Evolutionary conservation across 2,113 vertebrate genomes (phyloP).

Genomic region (Anoura caudifer): DNA sequence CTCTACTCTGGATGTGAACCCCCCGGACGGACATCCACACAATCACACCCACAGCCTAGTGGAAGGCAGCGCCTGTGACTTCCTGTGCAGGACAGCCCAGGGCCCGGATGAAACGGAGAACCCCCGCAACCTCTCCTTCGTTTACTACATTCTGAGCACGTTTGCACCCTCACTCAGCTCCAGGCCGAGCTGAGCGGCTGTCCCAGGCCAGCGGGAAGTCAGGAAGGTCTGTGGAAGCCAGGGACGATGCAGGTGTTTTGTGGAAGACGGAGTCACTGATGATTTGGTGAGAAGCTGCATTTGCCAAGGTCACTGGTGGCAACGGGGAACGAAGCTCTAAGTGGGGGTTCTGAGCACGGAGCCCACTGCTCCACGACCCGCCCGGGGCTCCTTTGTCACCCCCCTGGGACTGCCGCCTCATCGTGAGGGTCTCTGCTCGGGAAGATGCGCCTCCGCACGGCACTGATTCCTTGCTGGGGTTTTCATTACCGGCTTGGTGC

Average conservation of each 20-base stretch:
- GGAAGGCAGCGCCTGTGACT: neutral
- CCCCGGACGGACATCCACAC: neutral
- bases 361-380: fast-evolving
- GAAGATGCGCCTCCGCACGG: neutral
- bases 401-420: neutral
- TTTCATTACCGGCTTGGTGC: neutral
- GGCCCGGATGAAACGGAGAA: neutral
- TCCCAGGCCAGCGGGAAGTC: neutral
- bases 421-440: neutral
- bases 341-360: fast-evolving
- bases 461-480: neutral
- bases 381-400: too few species aligned
- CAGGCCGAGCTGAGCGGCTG: neutral
- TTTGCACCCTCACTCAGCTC: neutral
- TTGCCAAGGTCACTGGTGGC: neutral
- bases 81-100: neutral
- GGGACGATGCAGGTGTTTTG: neutral
- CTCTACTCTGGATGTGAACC: neutral
- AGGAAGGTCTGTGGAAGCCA: fast-evolving
- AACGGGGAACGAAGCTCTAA: neutral
- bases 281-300: neutral
- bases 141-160: neutral
- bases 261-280: neutral
- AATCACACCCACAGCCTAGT: too few species aligned
- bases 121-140: neutral